Conservation (phyloP, 1,140 invertebrate species). For the Harlomillsia oculata region DNA sequence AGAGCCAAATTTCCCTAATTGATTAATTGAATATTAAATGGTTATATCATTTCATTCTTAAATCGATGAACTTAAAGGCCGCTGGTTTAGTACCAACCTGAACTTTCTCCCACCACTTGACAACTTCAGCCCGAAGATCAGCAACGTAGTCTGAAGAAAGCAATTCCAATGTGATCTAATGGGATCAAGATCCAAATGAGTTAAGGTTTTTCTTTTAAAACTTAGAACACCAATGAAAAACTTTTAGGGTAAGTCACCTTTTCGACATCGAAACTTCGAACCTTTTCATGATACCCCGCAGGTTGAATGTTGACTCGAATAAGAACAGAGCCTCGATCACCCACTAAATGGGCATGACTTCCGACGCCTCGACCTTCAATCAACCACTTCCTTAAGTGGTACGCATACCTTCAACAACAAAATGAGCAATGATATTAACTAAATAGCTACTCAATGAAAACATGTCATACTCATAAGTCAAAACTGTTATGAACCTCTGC, state of each 20-base stretch:
- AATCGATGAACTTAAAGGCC: background rate
- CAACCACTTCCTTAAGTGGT: slow-evolving; percentile 73
- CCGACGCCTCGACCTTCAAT: slow-evolving; percentile 66
- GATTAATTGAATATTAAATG: background rate
- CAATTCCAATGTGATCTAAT: slow-evolving; percentile 59
- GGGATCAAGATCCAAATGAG: background rate
- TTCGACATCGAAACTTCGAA: background rate
- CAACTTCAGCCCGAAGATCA: slow-evolving; percentile 81
- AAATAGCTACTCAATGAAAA: background rate
- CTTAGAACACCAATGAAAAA: no score
- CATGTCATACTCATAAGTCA: background rate
- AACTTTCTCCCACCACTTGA: slow-evolving; percentile 76
- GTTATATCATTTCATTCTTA: no score
- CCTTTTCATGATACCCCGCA: slow-evolving; percentile 63
- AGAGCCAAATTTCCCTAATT: slow-evolving; percentile 14
- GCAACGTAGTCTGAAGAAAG: slow-evolving; percentile 73
- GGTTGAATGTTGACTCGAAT: slow-evolving; percentile 72
- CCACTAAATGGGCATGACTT: slow-evolving; percentile 51
- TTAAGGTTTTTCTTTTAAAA: no score
- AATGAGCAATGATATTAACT: background rate
- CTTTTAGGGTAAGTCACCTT: no score
- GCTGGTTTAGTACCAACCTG: slow-evolving; percentile 37
- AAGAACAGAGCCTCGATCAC: slow-evolving; percentile 48
- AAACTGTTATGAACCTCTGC: slow-evolving; percentile 49
- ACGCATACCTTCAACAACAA: slow-evolving; percentile 57